Conservation (phyloP, 2,113 vertebrate species). For the Ariopsis seemanni region DNA sequence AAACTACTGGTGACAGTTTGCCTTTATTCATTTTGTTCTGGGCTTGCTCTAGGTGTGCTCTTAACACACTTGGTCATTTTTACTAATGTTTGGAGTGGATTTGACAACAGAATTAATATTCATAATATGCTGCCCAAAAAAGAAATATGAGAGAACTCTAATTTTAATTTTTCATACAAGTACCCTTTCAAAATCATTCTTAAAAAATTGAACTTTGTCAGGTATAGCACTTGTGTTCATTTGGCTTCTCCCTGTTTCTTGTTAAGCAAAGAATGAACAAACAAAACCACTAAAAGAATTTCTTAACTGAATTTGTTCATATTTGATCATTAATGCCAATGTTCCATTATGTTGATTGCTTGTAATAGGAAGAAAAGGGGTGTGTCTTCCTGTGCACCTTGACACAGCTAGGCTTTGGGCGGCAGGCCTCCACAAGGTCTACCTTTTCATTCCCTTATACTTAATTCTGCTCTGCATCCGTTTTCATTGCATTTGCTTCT, state of each 20-base stretch:
- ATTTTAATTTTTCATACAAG: constrained; percentile 79
- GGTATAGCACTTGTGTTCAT: constrained; percentile 85
- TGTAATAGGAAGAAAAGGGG: constrained; percentile 99
- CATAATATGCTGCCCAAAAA: constrained; percentile 87
- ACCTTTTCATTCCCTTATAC: constrained; percentile 99
- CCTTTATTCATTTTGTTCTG: constrained; percentile 58
- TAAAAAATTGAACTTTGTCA: constrained; percentile 73
- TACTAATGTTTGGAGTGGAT: constrained; percentile 97
- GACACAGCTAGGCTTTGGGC: constrained; percentile 99
- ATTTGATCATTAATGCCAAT: constrained; percentile 99
- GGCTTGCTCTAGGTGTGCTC: constrained; percentile 90
- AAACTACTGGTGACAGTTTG: constrained; percentile 89
- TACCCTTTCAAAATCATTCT: constrained; percentile 63
- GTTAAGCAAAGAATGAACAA: constrained; percentile 63
- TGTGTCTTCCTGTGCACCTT: constrained; percentile 99
- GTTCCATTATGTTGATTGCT: constrained; percentile 99
- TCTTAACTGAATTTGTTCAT: constrained; percentile 87
- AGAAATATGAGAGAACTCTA: constrained; percentile 90
- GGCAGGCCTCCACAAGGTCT: constrained; percentile 99
- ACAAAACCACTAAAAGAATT: constrained; percentile 38
- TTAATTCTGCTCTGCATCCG: constrained; percentile 98
- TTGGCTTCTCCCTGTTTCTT: constrained; percentile 79
- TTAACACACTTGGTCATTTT: constrained; percentile 88
- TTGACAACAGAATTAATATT: constrained; percentile 85
- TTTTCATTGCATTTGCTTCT: constrained; percentile 91